phyloP scores from a whole-genome alignment of 2,888 invertebrate species.

The Andrena bicolor region DNA sequence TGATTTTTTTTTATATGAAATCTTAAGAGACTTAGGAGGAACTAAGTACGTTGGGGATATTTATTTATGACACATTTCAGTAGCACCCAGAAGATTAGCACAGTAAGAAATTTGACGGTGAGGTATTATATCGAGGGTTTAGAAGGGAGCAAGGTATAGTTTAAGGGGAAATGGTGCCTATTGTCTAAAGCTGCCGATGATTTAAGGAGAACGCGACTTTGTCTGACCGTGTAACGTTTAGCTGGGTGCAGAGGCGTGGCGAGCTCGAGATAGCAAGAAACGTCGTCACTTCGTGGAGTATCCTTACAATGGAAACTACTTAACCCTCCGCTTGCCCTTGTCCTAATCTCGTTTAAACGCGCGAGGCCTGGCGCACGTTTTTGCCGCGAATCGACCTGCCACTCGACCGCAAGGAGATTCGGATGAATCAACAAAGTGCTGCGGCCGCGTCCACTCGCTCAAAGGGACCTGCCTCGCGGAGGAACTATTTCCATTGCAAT shows the following conservation, averaged over 20 bases:
- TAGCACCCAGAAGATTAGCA: neutral
- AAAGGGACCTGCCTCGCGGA: slow-evolving; percentile 8
- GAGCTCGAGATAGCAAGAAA: slow-evolving; percentile 50
- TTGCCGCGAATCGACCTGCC: slow-evolving; percentile 58
- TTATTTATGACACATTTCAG: neutral
- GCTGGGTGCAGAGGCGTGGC: slow-evolving; percentile 30
- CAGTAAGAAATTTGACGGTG: neutral
- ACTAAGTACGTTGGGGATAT: neutral
- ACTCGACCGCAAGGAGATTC: slow-evolving; percentile 57
- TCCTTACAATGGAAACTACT: slow-evolving; percentile 73
- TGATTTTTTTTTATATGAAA: neutral
- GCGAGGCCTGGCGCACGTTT: slow-evolving; percentile 53
- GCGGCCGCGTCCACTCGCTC: slow-evolving; percentile 30
- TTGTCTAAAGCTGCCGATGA: neutral
- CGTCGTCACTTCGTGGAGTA: slow-evolving; percentile 68
- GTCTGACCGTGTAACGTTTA: slow-evolving; percentile 20
- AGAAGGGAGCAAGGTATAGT: neutral
- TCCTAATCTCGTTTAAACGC: slow-evolving; percentile 71
- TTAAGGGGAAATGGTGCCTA: neutral
- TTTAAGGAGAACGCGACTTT: slow-evolving; percentile 29
- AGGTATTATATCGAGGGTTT: neutral
- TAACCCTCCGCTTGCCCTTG: slow-evolving; percentile 73
- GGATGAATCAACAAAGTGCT: slow-evolving; percentile 64
- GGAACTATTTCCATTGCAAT: neutral
- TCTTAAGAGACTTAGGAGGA: neutral